Evolutionary conservation across 2,797 vertebrate species (phyloP).

Genomic region (Chelon labrosus): DNA sequence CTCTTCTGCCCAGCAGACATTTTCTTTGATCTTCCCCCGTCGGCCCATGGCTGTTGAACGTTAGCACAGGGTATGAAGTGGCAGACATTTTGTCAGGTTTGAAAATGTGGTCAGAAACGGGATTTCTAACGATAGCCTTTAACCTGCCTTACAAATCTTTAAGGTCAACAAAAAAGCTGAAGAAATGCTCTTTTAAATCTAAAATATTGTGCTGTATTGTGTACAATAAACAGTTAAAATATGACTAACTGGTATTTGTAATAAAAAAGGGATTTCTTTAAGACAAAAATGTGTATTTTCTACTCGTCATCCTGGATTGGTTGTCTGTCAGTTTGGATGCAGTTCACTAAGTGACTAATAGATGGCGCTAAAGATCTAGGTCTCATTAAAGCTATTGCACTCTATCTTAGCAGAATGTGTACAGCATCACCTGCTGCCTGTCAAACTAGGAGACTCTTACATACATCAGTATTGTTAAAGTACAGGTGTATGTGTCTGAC

Average conservation of each 20-base stretch:
- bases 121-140: no score
- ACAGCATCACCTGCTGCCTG: neutral
- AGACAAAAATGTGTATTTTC: neutral
- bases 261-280: neutral
- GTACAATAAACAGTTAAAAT: neutral
- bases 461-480: no score
- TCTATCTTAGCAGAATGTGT: neutral
- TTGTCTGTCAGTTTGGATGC: neutral
- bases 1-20: neutral
- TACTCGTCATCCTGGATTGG: neutral
- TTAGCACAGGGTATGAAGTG: neutral
- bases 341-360: constrained; percentile 8
- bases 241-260: neutral
- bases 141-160: no score
- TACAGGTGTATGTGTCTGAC: neutral
- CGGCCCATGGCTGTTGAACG: neutral
- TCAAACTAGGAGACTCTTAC: neutral
- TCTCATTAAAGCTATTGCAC: neutral
- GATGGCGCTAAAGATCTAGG: constrained; percentile 24
- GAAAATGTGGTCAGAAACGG: no score
- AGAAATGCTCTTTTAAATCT: no score
- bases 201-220: no score
- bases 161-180: no score
- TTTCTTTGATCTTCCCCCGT: neutral
- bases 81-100: neutral